Evolutionary conservation across 1,140 invertebrate species (phyloP).

Genomic region (Gonatopus flavifemur): DNA sequence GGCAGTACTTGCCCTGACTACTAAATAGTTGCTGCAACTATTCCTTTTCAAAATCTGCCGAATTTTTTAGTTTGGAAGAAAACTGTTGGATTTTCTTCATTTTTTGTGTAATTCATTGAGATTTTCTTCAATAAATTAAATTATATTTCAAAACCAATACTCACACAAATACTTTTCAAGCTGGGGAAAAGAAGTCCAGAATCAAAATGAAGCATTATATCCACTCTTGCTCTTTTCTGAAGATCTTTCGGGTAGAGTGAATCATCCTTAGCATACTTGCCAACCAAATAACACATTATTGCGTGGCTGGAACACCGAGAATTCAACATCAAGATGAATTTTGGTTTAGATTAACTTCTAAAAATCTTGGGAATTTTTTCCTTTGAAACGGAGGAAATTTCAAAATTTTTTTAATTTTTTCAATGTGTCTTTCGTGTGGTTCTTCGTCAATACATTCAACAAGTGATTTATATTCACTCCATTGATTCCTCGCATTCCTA

Average conservation of each 20-base stretch:
- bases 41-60: too few species aligned
- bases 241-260: constrained; percentile 69
- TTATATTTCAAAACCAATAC: too few species aligned
- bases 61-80: too few species aligned
- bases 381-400: not conserved
- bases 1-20: too few species aligned
- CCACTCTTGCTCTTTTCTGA: constrained; percentile 67
- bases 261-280: constrained; percentile 70
- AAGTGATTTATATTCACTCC: too few species aligned
- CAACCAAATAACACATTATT: constrained; percentile 68
- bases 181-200: constrained; percentile 62
- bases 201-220: constrained; percentile 74
- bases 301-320: constrained; percentile 65
- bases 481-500: too few species aligned
- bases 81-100: too few species aligned
- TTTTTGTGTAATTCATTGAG: too few species aligned
- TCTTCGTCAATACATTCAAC: too few species aligned
- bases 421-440: too few species aligned
- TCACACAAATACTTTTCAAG: constrained; percentile 18
- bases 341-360: not conserved
- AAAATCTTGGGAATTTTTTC: not conserved
- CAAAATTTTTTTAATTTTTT: not conserved
- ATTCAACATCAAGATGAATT: not conserved
- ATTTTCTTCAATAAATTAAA: too few species aligned
- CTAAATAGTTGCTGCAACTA: too few species aligned